These are phyloP conservation scores for Chondrosia reniformis DNA, from an alignment of 37 sponge, comb jelly and placozoan genomes.

Conservation along the genomic window DNA sequence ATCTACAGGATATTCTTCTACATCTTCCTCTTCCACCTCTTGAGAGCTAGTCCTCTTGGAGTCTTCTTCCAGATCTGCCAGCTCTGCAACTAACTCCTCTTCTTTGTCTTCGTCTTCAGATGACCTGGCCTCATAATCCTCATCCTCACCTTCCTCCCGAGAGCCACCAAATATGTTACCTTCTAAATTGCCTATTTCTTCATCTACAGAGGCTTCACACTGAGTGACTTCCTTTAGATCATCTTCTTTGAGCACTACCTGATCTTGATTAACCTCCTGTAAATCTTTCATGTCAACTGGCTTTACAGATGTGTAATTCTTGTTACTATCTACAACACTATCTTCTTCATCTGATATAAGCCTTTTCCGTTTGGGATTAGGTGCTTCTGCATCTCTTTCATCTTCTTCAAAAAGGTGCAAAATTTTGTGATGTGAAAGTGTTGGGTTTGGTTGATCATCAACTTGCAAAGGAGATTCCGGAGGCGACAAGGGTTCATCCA, in stretches of 20 bases:
- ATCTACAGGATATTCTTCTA: neutral
- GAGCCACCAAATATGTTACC: no score
- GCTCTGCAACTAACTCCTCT: neutral
- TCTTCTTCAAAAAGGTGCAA: neutral
- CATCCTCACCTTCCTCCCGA: conserved; percentile 11
- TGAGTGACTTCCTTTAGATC: neutral
- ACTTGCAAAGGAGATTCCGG: neutral
- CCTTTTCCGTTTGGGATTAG: neutral
- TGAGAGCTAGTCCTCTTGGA: conserved; percentile 71
- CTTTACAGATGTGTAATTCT: neutral
- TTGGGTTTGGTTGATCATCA: neutral
- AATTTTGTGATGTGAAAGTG: neutral
- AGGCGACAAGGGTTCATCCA: neutral
- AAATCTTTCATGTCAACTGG: neutral
- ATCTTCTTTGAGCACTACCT: neutral
- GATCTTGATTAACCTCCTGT: neutral
- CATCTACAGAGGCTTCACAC: neutral
- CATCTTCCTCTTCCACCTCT: conserved; percentile 77
- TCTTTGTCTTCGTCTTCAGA: neutral
- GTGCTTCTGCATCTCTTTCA: neutral
- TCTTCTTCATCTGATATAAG: neutral
- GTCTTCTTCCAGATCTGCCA: neutral
- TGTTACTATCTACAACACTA: neutral
- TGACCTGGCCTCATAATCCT: neutral
- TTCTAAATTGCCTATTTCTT: neutral